Evolutionary conservation across 2,797 vertebrate genomes (phyloP), one percentile per base, ranked within the genome.

Genomic region (Spondyliosoma cantharus): DNA sequence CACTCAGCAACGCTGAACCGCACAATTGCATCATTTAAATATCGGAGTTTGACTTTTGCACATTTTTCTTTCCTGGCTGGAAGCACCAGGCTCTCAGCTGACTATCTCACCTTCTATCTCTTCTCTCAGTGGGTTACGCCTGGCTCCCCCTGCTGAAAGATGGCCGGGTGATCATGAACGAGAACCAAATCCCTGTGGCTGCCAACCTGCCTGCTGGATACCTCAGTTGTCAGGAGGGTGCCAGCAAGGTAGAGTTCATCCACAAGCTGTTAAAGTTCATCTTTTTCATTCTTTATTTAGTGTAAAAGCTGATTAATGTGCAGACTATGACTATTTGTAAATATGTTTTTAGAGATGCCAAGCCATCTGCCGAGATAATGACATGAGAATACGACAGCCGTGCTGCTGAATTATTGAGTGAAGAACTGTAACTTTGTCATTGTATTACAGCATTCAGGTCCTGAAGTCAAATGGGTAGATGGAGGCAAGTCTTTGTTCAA

Each of bases 381-480:
- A 20, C 2, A 53, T 42, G 4, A n/a, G 63, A 16, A 29, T 58
- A 27, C 2, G 29, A 5, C 9, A 37, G 16, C 29, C 19, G 11
- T 49, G 4, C 37, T 49, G 9, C 4, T 29, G 15, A 66, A 29
- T 56, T 32, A 8, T 2, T 62, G 4, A 76, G 13, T 0, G 0
- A 70, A 7, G 1, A 3, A 24, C 46, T 78, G 5, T 72, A 61
- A 13, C 13, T 77, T 54, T 73, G n/a, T 77, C 13, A 46, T 70
- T 61, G 37, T 62, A 56, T 88, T 72, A 27, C 90, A 99, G 97
- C 97, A 99, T 92, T 95, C 95, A 25, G 93, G 95, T 82, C 95
- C 97, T 84, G 98, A 99, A 90, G 94, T 99, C 62, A 99, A 98
- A 87, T 99, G 98, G 98, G 97, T 99, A 49, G 98, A 99, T 84